phyloP scores from a whole-genome alignment of 2,888 invertebrate genomes.

The Eupithecia subumbrata region DNA sequence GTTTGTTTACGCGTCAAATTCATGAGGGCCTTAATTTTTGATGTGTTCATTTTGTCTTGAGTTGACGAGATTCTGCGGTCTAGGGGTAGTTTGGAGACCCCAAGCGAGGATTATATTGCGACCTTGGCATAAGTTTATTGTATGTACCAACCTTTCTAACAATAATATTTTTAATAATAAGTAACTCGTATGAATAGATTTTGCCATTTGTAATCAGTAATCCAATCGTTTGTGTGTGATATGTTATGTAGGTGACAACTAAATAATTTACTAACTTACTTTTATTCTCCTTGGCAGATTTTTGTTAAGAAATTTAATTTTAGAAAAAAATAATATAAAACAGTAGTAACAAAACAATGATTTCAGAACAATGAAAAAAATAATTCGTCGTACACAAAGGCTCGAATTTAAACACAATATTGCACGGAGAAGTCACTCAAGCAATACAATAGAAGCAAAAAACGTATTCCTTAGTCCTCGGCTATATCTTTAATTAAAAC shows the following conservation, averaged over 20 bases:
- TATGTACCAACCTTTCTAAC: too few relatives aligned
- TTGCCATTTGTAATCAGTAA: not conserved
- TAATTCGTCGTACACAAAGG: constrained; percentile 12
- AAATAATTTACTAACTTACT: not conserved
- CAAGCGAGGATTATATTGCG: not conserved
- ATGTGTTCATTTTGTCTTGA: constrained; percentile 34
- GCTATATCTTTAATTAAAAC: constrained; percentile 38
- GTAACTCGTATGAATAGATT: not conserved
- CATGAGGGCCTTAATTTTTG: constrained; percentile 29
- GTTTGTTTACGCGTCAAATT: constrained; percentile 41
- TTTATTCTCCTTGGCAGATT: not conserved
- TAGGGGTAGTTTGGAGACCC: not conserved
- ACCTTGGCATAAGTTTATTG: not conserved
- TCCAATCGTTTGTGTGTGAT: not conserved
- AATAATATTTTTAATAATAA: not conserved
- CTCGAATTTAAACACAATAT: constrained; percentile 21
- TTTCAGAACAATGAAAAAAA: constrained; percentile 18
- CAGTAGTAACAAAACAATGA: not conserved
- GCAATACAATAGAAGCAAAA: constrained; percentile 24
- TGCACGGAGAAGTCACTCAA: constrained; percentile 24
- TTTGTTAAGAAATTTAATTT: not conserved
- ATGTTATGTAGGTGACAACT: not conserved
- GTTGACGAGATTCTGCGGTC: not conserved
- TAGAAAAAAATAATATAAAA: not conserved
- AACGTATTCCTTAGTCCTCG: constrained; percentile 17